phyloP scores from a whole-genome alignment of 2,113 vertebrate species.

The Scalopus aquaticus region DNA sequence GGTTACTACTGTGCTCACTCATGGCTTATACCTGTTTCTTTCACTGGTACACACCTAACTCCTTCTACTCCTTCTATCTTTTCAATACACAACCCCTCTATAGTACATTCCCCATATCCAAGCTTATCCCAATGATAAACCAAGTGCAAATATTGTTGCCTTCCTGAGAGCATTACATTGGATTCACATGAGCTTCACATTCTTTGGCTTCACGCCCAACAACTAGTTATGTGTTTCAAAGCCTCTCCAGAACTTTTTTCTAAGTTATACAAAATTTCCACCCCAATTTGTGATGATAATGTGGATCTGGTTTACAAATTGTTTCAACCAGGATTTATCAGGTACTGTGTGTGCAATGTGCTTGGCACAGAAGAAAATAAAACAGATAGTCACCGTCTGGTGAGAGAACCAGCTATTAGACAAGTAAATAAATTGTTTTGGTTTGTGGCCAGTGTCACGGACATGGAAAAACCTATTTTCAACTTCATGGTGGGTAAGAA shows the following conservation, averaged over 20 bases:
- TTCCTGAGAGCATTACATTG: not conserved
- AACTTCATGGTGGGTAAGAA: not conserved
- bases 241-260: not conserved
- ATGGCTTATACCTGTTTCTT: not conserved
- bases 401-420: not conserved
- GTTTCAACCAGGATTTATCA: not conserved
- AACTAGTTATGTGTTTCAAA: not conserved
- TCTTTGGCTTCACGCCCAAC: not conserved
- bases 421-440: not conserved
- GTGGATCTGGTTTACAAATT: not conserved
- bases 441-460: not conserved
- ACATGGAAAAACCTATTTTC: not conserved
- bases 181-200: not conserved
- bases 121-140: not conserved
- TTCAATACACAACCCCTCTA: not conserved
- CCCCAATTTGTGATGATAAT: not conserved
- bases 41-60: not conserved
- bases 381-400: not conserved
- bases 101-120: not conserved
- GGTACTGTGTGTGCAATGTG: not conserved
- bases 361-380: not conserved
- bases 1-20: not conserved
- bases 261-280: not conserved
- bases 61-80: not conserved
- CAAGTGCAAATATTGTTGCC: not conserved